Conservation (phyloP, 2,797 vertebrate genomes). For the Sebastes trivittatus region DNA sequence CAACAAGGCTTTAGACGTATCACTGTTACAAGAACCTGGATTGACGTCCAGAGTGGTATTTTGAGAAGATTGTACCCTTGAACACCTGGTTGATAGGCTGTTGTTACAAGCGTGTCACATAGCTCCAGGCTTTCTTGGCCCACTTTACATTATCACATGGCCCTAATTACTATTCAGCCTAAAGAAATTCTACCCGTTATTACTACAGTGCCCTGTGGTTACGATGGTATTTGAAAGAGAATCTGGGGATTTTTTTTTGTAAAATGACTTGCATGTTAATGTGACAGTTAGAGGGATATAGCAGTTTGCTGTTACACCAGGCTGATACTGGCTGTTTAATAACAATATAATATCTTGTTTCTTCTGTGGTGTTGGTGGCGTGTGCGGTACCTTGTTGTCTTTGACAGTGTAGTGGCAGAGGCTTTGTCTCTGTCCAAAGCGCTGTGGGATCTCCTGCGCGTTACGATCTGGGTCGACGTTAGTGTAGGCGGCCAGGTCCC, state of each 20-base stretch:
- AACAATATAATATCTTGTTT: not conserved
- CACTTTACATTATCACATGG: not conserved
- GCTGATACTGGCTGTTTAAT: not conserved
- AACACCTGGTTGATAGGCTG: slow-evolving; percentile 12
- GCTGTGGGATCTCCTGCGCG: slow-evolving; percentile 89
- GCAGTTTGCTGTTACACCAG: not conserved
- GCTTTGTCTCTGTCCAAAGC: slow-evolving; percentile 95
- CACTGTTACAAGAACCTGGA: slow-evolving; percentile 4
- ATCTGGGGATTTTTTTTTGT: not conserved
- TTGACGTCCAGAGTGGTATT: slow-evolving; percentile 26
- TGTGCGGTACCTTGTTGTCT: slow-evolving; percentile 89
- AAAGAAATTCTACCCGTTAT: not conserved
- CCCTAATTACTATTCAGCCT: not conserved
- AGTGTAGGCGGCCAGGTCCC: slow-evolving; percentile 86
- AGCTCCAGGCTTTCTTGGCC: slow-evolving; percentile 11
- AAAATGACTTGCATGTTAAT: not conserved
- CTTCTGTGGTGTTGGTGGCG: not conserved
- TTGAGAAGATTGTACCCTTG: slow-evolving; percentile 15
- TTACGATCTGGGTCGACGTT: slow-evolving; percentile 89
- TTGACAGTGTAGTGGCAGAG: slow-evolving; percentile 97
- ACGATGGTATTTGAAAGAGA: not conserved
- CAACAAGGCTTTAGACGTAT: slow-evolving; percentile 16
- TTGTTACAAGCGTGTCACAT: slow-evolving; percentile 26
- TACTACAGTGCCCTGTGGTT: not conserved
- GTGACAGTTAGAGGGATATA: not conserved